phyloP scores from a whole-genome alignment of 2,888 invertebrate genomes.

The Dasysyrphus albostriatus region DNA sequence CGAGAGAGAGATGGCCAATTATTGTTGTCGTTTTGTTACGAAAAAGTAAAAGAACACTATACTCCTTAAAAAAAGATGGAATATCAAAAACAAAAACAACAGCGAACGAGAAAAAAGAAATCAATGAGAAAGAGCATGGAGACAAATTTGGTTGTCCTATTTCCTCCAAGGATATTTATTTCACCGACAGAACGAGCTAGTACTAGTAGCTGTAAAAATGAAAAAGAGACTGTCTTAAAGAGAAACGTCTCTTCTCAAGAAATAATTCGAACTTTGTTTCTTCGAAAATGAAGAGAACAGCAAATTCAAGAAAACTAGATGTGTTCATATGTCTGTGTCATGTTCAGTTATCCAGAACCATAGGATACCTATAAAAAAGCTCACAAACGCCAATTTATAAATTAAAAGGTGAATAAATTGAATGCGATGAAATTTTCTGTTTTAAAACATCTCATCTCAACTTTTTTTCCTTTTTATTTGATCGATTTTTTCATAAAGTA shows the following conservation, averaged over 20 bases:
- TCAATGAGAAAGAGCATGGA: background rate
- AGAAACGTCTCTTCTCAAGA: background rate
- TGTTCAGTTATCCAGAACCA: too few relatives aligned
- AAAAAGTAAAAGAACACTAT: background rate
- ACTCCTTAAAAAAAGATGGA: background rate
- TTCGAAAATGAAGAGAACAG: background rate
- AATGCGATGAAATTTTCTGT: too few relatives aligned
- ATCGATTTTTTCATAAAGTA: too few relatives aligned
- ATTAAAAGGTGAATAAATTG: too few relatives aligned
- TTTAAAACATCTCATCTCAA: too few relatives aligned
- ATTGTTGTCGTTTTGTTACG: background rate
- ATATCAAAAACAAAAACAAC: constrained; percentile 1
- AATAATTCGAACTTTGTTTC: background rate
- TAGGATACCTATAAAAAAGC: too few relatives aligned
- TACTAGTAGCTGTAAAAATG: background rate
- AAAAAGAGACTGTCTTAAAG: background rate
- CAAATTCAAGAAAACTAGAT: background rate
- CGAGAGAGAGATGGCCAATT: background rate
- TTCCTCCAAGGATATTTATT: background rate
- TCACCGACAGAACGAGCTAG: background rate
- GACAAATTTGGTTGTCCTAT: background rate
- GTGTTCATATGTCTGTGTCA: too few relatives aligned
- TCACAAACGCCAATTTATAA: too few relatives aligned
- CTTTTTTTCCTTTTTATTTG: too few relatives aligned
- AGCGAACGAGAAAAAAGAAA: background rate